Percentiles rank a stretch among this genome's conserved stretches.
Evolutionary conservation across 2,113 vertebrate species (phyloP).

Genomic region (Conger conger): DNA sequence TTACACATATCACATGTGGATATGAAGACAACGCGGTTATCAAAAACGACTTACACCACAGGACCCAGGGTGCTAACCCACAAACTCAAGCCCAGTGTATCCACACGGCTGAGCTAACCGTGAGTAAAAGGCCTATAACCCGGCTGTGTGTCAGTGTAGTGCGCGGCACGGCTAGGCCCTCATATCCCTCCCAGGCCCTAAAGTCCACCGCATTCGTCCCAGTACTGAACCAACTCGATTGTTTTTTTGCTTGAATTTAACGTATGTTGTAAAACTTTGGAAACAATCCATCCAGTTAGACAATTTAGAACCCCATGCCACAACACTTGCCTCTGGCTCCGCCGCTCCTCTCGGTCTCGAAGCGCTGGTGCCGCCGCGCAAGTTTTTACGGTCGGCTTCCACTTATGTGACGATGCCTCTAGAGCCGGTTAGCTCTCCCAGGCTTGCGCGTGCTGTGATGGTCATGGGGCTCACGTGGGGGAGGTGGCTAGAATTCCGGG

Average conservation of each 20-base stretch:
- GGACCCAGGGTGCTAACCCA: slow-evolving; percentile 32
- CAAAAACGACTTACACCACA: not conserved
- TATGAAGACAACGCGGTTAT: not conserved
- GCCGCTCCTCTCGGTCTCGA: slow-evolving; percentile 62
- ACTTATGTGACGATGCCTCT: slow-evolving; percentile 65
- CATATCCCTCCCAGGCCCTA: slow-evolving; percentile 61
- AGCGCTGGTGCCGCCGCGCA: slow-evolving; percentile 39
- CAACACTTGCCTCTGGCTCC: slow-evolving; percentile 71
- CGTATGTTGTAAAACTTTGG: not conserved
- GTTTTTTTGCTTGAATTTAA: not conserved
- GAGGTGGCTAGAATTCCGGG: not conserved
- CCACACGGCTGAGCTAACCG: slow-evolving; percentile 50
- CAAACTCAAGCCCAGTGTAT: slow-evolving; percentile 46
- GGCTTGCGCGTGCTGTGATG: slow-evolving; percentile 27
- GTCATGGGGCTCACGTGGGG: slow-evolving; percentile 30
- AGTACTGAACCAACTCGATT: slow-evolving; percentile 56
- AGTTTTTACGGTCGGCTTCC: slow-evolving; percentile 57
- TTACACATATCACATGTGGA: not conserved
- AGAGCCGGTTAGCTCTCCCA: slow-evolving; percentile 46
- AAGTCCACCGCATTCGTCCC: slow-evolving; percentile 58
- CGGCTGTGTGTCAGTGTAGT: slow-evolving; percentile 51
- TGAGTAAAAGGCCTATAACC: slow-evolving; percentile 34
- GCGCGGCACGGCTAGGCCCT: slow-evolving; percentile 63
- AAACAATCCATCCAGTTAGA: not conserved
- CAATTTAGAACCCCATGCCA: not conserved